These are phyloP conservation scores for Sinodicranocentrus sp. DNA, from an alignment of 2,888 invertebrate species.

Conservation along the genomic window DNA sequence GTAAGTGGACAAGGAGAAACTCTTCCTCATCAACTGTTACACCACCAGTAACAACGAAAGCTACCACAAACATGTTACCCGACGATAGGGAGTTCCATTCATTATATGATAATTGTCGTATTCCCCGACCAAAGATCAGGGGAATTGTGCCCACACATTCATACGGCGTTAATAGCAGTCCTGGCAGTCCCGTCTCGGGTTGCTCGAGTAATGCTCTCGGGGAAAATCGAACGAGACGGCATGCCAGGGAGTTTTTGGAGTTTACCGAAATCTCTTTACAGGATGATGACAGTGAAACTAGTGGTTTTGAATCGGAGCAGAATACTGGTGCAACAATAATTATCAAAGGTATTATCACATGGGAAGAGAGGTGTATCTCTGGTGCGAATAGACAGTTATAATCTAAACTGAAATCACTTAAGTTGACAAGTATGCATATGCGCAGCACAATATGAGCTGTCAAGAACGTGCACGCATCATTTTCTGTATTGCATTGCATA, in stretches of 20 bases:
- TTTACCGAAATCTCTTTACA: constrained; percentile 68
- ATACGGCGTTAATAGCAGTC: constrained; percentile 61
- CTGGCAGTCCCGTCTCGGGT: constrained; percentile 48
- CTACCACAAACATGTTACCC: constrained; percentile 48
- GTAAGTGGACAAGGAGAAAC: constrained; percentile 30
- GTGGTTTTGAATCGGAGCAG: constrained; percentile 64
- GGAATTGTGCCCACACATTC: constrained; percentile 71
- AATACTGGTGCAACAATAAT: constrained; percentile 44
- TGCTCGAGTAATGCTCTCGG: constrained; percentile 45
- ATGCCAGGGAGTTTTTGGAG: constrained; percentile 44
- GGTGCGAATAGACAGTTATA: too few species aligned
- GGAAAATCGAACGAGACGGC: constrained; percentile 27
- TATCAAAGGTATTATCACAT: constrained; percentile 24
- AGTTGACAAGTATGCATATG: too few species aligned
- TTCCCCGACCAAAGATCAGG: constrained; percentile 68
- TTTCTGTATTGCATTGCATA: neutral
- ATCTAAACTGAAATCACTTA: too few species aligned
- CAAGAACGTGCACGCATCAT: neutral
- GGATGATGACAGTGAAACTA: constrained; percentile 63
- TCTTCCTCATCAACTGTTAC: constrained; percentile 39
- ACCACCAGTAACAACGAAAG: neutral
- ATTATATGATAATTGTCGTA: constrained; percentile 54
- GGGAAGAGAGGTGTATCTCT: too few species aligned
- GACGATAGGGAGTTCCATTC: constrained; percentile 54
- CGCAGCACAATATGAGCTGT: too few species aligned